A percentile compares a stretch with the other conserved stretches of the same genome.
Conservation (phyloP, 2,797 vertebrate genomes). For the Rhynchonycteris naso region DNA sequence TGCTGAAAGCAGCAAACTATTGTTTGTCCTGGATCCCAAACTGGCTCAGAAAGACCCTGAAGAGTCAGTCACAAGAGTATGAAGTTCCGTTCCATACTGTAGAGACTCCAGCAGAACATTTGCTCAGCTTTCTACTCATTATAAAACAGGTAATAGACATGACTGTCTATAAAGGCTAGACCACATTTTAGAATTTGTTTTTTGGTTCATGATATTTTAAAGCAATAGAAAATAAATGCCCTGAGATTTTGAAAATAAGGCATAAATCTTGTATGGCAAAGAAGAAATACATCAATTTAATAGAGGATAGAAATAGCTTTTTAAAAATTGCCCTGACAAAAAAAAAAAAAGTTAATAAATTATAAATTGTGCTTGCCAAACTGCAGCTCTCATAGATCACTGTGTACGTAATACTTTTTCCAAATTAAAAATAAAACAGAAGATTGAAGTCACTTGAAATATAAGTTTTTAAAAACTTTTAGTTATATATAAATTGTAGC, state of each 20-base stretch:
- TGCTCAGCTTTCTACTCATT: not conserved
- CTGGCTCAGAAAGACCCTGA: not conserved
- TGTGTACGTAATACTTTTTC: not conserved
- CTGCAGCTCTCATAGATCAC: conserved; percentile 19
- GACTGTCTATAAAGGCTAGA: conserved; percentile 12
- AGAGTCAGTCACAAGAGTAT: not conserved
- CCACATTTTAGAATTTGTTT: conserved; percentile 38
- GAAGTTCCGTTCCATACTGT: not conserved
- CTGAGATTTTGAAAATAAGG: conserved; percentile 25
- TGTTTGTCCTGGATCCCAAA: conserved; percentile 1
- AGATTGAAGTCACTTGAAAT: conserved; percentile 56
- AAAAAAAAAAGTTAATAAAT: conserved; percentile 50
- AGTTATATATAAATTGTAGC: conserved; percentile 31
- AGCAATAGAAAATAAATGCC: conserved; percentile 14
- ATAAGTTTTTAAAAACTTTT: not conserved
- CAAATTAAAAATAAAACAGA: conserved; percentile 53
- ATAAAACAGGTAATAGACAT: conserved; percentile 50
- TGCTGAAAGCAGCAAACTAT: not conserved
- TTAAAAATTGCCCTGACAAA: conserved; percentile 37
- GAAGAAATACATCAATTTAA: conserved; percentile 32
- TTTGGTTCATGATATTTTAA: conserved; percentile 39
- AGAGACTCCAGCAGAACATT: not conserved
- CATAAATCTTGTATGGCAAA: conserved; percentile 15
- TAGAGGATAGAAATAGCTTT: conserved; percentile 45
- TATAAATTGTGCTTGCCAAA: conserved; percentile 52